Conservation (phyloP, 2,797 vertebrate genomes). For the Peromyscus attwateri region DNA sequence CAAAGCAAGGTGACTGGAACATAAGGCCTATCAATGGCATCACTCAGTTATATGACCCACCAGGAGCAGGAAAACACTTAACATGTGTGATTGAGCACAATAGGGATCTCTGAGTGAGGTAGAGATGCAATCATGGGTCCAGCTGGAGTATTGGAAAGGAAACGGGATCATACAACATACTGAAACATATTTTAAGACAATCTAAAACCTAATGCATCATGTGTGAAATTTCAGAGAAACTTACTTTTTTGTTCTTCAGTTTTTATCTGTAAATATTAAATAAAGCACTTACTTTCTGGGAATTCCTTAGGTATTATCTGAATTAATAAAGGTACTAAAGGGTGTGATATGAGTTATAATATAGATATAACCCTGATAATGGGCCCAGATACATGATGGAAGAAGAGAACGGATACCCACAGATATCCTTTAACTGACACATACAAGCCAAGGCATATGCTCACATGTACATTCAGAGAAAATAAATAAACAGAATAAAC, state of each 20-base stretch:
- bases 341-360: background rate
- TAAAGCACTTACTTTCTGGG: background rate
- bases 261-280: background rate
- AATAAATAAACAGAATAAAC: too few relatives aligned
- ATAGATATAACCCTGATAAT: background rate
- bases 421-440: background rate
- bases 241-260: background rate
- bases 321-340: background rate
- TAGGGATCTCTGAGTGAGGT: background rate
- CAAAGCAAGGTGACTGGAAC: background rate
- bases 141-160: rapidly evolving
- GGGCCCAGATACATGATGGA: too few relatives aligned
- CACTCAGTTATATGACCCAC: background rate
- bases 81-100: background rate
- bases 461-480: background rate
- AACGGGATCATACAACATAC: background rate
- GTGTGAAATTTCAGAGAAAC: background rate
- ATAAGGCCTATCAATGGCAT: background rate
- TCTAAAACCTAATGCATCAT: background rate
- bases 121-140: background rate
- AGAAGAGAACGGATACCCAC: background rate
- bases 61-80: background rate
- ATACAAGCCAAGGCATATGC: background rate
- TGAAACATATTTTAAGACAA: background rate
- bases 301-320: background rate